These are phyloP conservation scores for Phragmatobia fuliginosa DNA, from an alignment of 2,888 invertebrate genomes.

Conservation along the genomic window DNA sequence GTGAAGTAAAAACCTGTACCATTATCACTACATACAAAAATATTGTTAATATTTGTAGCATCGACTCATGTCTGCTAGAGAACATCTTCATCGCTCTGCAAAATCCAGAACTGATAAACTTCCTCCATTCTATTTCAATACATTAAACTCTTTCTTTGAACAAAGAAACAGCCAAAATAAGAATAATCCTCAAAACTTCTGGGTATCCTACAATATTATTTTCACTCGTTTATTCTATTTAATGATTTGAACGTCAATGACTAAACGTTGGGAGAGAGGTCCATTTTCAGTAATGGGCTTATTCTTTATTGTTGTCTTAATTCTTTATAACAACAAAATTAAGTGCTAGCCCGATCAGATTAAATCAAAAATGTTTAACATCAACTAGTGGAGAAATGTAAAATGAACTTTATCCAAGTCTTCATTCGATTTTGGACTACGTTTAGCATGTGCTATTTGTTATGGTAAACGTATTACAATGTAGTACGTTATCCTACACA, in stretches of 20 bases:
- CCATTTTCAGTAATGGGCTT: conserved; percentile 11
- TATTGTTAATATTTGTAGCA: neutral
- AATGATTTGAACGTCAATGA: neutral
- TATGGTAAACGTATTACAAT: too few species aligned
- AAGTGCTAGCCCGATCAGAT: neutral
- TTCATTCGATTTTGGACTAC: neutral
- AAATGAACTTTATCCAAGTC: neutral
- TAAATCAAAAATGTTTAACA: neutral
- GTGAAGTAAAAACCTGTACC: neutral
- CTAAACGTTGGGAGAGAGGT: neutral
- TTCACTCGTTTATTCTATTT: neutral
- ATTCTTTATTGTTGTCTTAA: neutral
- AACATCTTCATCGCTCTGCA: neutral
- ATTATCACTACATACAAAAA: neutral
- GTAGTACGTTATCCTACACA: too few species aligned
- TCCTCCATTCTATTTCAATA: neutral
- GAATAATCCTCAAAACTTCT: neutral
- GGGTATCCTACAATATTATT: neutral
- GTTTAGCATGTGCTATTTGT: too few species aligned
- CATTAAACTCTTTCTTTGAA: neutral
- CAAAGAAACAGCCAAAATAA: neutral
- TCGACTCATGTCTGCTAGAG: too few species aligned
- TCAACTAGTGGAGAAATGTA: neutral
- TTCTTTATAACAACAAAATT: neutral
- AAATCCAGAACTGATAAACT: neutral